Percentiles rank a stretch among this genome's conserved stretches.
phyloP scores from a whole-genome alignment of 2,113 vertebrate species.

The Arothron firmamentum region DNA sequence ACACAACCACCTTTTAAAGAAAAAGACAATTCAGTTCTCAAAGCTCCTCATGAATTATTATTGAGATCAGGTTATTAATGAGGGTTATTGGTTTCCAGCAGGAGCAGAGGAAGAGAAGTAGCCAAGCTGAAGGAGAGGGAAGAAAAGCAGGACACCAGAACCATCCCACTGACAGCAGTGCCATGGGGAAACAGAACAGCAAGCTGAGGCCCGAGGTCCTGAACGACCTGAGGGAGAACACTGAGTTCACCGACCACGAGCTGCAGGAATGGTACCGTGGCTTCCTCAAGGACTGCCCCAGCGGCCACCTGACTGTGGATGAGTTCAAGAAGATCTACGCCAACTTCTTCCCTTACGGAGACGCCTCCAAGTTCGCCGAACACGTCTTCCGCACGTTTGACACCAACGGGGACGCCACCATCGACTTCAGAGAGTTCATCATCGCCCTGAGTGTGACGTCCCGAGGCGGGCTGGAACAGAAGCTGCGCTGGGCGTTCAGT shows the following conservation, averaged over 20 bases:
- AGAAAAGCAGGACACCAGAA: background rate
- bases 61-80: too few species aligned
- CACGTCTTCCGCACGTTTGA: constrained; percentile 79
- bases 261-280: constrained; percentile 80
- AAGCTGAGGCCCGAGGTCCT: constrained; percentile 78
- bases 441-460: constrained; percentile 78
- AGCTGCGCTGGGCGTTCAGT: constrained; percentile 79
- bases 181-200: constrained; percentile 81
- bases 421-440: constrained; percentile 81
- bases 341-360: constrained; percentile 80
- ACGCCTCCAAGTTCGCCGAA: constrained; percentile 77
- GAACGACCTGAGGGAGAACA: constrained; percentile 77
- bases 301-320: constrained; percentile 75
- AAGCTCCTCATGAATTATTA: too few species aligned
- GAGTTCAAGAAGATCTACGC: constrained; percentile 82
- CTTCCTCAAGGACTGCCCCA: constrained; percentile 79
- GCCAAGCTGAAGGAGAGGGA: background rate
- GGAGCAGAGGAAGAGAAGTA: background rate
- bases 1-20: too few species aligned
- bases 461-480: constrained; percentile 76
- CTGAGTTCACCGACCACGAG: constrained; percentile 77
- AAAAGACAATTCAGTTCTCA: too few species aligned
- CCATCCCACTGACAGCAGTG: constrained; percentile 15
- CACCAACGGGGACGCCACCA: constrained; percentile 76
- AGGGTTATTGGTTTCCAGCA: too few species aligned